Evolutionary conservation across 2,113 vertebrate species (phyloP), one percentile per base, ranked within the genome.

Genomic region (Mobula birostris): DNA sequence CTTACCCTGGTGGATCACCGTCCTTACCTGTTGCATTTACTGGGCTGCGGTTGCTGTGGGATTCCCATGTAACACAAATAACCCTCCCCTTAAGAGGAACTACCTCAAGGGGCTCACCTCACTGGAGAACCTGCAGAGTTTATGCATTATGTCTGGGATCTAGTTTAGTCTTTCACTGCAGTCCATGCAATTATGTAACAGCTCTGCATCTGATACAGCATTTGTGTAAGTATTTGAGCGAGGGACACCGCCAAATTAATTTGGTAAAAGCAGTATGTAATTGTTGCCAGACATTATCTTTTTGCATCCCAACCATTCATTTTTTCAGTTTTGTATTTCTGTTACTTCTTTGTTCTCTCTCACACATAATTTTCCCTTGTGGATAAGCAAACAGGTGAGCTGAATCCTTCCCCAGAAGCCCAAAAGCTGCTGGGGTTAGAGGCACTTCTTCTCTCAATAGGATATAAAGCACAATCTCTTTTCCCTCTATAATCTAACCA

Each of bases 11-110:
- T 91, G 88, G 29, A 70, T 63, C 17, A 32, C 12, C 19, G 6
- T 63, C 68, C 14, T 21, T 40, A 32, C 63, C n/a, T 40, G 88
- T 48, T 48, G 40, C 40, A 36, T 83, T 66, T 21, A 15, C 40
- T 7, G n/a, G 9, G 32, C 8, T 70, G 24, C 29, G 9, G 63
- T 40, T 92, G 88, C 2, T 72, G n/a, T 40, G 63, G 88, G 88
- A 70, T 92, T 92, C 88, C 88, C 66, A 92, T 48, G 80, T 92
- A 29, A 85, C 1, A 14, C 63, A 58, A 91, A 91, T 21, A 70
- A 61, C 17, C 32, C 36, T 40, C 68, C 88, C 32, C 63, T 85
- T 70, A 32, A 21, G 88, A 88, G 15, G 5, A 5, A 68, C n/a
- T 32, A 70, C n/a, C 88, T 92, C n/a, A 8, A 68, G 88, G 88